These are phyloP conservation scores for Chrysolina oricalcia DNA, from an alignment of 2,888 invertebrate genomes.

Conservation along the genomic window DNA sequence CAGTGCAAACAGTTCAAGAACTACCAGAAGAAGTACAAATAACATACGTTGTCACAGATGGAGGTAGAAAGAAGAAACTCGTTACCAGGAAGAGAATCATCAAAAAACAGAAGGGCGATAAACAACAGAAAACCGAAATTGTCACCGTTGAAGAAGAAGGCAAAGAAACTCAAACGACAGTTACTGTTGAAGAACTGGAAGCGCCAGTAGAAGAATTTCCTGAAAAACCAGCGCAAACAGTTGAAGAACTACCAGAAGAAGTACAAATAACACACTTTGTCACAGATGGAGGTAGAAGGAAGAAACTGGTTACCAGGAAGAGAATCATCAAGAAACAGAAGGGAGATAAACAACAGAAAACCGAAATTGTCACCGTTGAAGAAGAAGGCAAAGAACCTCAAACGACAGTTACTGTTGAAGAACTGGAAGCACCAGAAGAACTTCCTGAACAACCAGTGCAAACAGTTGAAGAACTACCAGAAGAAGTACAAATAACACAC, in stretches of 20 bases:
- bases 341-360: conserved; percentile 65
- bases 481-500: conserved; percentile 55
- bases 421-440: conserved; percentile 55
- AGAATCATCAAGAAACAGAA: conserved; percentile 69
- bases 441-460: conserved; percentile 46
- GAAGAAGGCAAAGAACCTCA: conserved; percentile 71
- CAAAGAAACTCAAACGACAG: conserved; percentile 57
- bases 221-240: conserved; percentile 37
- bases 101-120: conserved; percentile 61
- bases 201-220: conserved; percentile 49
- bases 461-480: conserved; percentile 56
- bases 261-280: conserved; percentile 62
- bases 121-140: conserved; percentile 58
- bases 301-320: conserved; percentile 58
- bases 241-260: conserved; percentile 62
- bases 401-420: conserved; percentile 64
- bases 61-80: conserved; percentile 61
- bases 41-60: conserved; percentile 66
- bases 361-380: conserved; percentile 59
- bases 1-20: conserved; percentile 54
- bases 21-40: conserved; percentile 48
- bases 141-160: conserved; percentile 66
- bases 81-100: conserved; percentile 53
- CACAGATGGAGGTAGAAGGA: conserved; percentile 58
- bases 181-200: conserved; percentile 50